phyloP scores from a whole-genome alignment of 2,797 vertebrate species.

The Emys orbicularis region DNA sequence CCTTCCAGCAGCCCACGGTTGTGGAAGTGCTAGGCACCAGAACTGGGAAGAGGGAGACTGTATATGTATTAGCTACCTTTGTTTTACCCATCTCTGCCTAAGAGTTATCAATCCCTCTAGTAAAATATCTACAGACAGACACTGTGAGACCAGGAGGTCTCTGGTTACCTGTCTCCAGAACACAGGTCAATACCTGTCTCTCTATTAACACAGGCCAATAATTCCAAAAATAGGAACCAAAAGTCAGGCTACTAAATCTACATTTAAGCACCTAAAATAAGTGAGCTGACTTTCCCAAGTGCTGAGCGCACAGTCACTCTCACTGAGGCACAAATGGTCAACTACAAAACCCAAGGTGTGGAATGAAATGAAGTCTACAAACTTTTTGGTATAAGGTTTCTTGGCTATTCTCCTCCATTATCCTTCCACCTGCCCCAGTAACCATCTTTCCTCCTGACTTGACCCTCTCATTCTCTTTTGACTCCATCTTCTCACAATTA shows the following conservation, averaged over 20 bases:
- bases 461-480: too few species aligned
- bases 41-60: too few species aligned
- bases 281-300: not conserved
- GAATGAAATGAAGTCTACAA: not conserved
- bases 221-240: not conserved
- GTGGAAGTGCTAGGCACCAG: too few species aligned
- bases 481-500: too few species aligned
- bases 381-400: not conserved
- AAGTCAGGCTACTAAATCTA: not conserved
- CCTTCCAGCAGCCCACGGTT: too few species aligned
- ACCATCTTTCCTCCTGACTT: too few species aligned
- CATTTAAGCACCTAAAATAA: not conserved
- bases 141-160: not conserved
- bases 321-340: not conserved
- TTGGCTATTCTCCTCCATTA: not conserved
- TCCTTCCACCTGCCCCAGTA: not conserved
- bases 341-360: too few species aligned
- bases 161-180: not conserved
- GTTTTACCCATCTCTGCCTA: not conserved
- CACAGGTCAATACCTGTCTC: too few species aligned
- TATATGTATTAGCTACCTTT: too few species aligned
- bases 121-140: not conserved
- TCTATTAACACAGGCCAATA: too few species aligned
- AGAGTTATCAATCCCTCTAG: not conserved
- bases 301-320: not conserved